Evolutionary conservation across 2,888 invertebrate genomes (phyloP), one percentile per base, ranked within the genome.

Genomic region (Lydus trimaculatus): DNA sequence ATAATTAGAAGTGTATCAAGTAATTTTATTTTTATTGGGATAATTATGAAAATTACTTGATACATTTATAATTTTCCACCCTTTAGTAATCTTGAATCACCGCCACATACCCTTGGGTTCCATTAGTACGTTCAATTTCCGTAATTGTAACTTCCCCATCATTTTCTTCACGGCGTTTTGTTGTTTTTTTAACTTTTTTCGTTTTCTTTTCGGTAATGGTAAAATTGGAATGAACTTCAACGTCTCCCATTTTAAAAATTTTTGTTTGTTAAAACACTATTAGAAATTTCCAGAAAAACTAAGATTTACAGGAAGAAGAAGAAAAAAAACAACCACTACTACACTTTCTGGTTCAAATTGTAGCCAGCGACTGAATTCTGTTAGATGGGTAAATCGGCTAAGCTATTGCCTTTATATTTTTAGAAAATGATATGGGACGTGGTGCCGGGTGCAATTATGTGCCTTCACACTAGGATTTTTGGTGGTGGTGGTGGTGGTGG

Each of bases 131-230:
- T 86, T 90, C 90, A 85, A 93, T 86, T 87, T 94, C 94, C 80
- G 93, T 93, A 86, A 94, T 92, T 87, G 92, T 91, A 85, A 94
- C 91, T 86, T 94, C 94, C 76, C 87, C 87, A 82, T 91, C 91
- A 74, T 90, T 90, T 84, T 90, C 91, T 87, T 93, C 92, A 81
- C 93, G 91, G 83, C 92, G 91, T 84, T 92, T 91, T 79, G 93
- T 91, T 89, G 95, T 95, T 90, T 95, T 96, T 88, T 94, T 93
- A 89, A 95, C 96, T 86, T 94, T 94, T 85, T 94, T 91, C 87
- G 95, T 92, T 86, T 91, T 91, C 85, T 91, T 93, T 82, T 94
- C 94, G 85, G 94, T 94, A 84, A 93, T 91, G 84, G 94, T 92
- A 85, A 90, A 92, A 86, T 93, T 92, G 89, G 94, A 92, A 89